These are phyloP conservation scores for Pseudopipra pipra DNA, from an alignment of 2,113 vertebrate species.

Conservation along the genomic window DNA sequence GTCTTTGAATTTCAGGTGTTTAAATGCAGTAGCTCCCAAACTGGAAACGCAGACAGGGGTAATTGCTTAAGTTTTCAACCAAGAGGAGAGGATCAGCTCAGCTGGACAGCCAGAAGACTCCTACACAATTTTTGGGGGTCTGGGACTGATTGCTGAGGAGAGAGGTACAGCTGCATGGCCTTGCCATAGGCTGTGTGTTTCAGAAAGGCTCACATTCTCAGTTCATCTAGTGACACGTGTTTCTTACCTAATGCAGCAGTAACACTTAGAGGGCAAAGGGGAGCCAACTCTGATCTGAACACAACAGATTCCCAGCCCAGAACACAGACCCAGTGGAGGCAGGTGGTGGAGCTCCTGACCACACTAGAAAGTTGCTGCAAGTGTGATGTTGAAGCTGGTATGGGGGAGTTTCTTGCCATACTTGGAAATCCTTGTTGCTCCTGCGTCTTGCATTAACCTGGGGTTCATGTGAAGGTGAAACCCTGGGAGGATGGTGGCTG, in stretches of 20 bases:
- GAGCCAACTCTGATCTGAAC: background rate
- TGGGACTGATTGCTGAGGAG: background rate
- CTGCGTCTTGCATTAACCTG: background rate
- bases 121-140: background rate
- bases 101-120: background rate
- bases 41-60: background rate
- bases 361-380: background rate
- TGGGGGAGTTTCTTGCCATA: background rate
- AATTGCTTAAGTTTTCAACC: background rate
- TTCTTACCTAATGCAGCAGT: background rate
- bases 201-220: background rate
- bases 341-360: background rate
- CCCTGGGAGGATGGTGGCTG: background rate
- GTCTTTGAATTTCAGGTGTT: background rate
- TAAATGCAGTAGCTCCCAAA: background rate
- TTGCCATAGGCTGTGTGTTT: background rate
- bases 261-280: background rate
- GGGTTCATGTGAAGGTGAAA: background rate
- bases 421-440: background rate
- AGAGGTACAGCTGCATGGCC: background rate
- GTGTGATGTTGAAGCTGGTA: background rate
- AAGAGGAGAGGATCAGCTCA: background rate
- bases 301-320: background rate
- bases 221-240: background rate
- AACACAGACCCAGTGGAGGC: rapidly evolving